phyloP scores from a whole-genome alignment of 2,888 invertebrate species.

The Argynnis bischoffii region DNA sequence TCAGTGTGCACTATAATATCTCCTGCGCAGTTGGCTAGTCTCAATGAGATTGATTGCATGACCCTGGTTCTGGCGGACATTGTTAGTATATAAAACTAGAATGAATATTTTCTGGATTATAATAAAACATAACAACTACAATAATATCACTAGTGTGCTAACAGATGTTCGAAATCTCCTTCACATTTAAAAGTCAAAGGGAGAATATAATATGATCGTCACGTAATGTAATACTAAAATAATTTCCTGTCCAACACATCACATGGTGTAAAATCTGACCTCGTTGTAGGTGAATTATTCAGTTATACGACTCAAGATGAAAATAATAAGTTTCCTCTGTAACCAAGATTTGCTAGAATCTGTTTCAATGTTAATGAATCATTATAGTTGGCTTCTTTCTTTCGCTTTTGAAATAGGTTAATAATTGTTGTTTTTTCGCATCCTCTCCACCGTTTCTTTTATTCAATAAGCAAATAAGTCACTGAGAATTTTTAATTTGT shows the following conservation, averaged over 20 bases:
- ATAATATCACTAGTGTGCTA: no score
- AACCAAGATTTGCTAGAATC: constrained; percentile 61
- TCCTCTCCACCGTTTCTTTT: constrained; percentile 61
- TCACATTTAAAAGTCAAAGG: neutral
- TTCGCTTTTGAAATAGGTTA: constrained; percentile 68
- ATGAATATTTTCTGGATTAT: no score
- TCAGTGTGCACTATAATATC: no score
- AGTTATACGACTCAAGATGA: constrained; percentile 71
- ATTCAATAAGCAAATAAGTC: constrained; percentile 55
- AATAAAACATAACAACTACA: no score
- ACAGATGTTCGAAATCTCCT: neutral
- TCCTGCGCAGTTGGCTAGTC: no score
- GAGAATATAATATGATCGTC: neutral
- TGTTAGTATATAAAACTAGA: no score
- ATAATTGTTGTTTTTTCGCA: constrained; percentile 68
- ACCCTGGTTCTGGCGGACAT: no score
- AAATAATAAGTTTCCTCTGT: constrained; percentile 73
- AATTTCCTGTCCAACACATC: neutral
- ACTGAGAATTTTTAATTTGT: constrained; percentile 39
- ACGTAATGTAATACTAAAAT: neutral
- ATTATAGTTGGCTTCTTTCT: constrained; percentile 64
- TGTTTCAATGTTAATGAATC: constrained; percentile 71
- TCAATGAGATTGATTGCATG: no score
- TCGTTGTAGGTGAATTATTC: constrained; percentile 51
- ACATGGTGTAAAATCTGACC: neutral